Conservation (phyloP, 2,113 vertebrate species). For the Cacatua alba region DNA sequence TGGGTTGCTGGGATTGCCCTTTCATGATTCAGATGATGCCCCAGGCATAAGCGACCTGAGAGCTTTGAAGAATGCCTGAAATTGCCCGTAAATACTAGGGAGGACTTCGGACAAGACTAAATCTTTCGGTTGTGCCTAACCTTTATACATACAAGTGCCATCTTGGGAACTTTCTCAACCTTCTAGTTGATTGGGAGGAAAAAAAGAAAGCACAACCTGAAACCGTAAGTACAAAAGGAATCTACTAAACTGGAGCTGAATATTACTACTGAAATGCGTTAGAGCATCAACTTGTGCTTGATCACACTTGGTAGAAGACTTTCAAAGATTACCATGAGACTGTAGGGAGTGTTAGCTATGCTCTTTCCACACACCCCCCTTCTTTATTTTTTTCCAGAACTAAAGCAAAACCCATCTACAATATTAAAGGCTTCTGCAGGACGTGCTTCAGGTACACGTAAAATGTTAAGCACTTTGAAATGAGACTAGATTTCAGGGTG, state of each 20-base stretch:
- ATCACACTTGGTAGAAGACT: background rate
- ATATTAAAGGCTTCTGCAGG: background rate
- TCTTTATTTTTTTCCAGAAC: background rate
- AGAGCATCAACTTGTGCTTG: background rate
- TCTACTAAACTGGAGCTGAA: background rate
- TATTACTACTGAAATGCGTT: background rate
- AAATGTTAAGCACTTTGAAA: background rate
- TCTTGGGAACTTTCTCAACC: background rate
- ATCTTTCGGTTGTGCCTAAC: background rate
- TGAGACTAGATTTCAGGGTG: background rate
- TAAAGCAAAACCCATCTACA: background rate
- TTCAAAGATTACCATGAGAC: background rate
- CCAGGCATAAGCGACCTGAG: slow-evolving; percentile 37
- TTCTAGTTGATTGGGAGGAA: background rate
- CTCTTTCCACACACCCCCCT: fast-evolving
- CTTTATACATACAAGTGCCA: background rate
- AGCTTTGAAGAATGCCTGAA: slow-evolving; percentile 1
- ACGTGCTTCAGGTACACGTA: background rate
- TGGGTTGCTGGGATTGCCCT: background rate
- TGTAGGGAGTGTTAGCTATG: background rate
- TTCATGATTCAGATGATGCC: slow-evolving; percentile 32
- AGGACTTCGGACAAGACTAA: slow-evolving; percentile 36
- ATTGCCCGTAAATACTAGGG: slow-evolving; percentile 22
- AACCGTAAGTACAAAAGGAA: background rate
- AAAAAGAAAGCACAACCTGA: background rate